A percentile compares a stretch with the other conserved stretches of the same genome.
Evolutionary conservation across 2,113 vertebrate genomes (phyloP).

Genomic region (Trichechus manatus): DNA sequence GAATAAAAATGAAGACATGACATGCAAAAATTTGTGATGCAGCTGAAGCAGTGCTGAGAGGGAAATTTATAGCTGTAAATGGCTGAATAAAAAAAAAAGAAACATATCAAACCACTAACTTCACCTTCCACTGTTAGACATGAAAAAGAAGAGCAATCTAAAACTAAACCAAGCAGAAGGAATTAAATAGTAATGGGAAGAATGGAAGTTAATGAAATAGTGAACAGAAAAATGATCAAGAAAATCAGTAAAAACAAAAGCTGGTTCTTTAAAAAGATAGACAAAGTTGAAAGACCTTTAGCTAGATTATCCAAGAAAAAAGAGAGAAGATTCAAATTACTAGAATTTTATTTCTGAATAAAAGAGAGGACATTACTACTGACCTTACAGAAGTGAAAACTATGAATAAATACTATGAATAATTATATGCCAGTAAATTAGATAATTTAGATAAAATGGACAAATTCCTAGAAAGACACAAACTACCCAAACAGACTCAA

Average conservation of each 20-base stretch:
- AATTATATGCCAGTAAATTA: not conserved
- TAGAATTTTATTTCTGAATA: not conserved
- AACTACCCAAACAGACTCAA: not conserved
- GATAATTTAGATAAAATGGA: not conserved
- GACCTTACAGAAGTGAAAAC: not conserved
- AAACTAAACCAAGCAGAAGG: not conserved
- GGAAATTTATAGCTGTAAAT: not conserved
- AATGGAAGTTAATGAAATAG: not conserved
- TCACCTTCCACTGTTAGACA: not conserved
- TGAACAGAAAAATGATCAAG: not conserved
- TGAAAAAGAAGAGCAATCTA: not conserved
- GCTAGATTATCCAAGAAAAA: not conserved
- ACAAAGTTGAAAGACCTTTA: not conserved
- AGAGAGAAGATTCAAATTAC: not conserved
- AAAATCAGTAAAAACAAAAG: not conserved
- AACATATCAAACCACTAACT: not conserved
- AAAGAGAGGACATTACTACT: not conserved
- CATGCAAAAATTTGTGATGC: too few species aligned
- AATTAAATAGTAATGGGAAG: not conserved
- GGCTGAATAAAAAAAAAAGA: not conserved
- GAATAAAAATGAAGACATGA: not conserved
- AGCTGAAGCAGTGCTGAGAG: not conserved
- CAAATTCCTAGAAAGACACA: not conserved
- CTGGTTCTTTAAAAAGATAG: not conserved
- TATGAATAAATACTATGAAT: not conserved